phyloP scores from a whole-genome alignment of 2,888 invertebrate genomes.

The Lymantria monacha region DNA sequence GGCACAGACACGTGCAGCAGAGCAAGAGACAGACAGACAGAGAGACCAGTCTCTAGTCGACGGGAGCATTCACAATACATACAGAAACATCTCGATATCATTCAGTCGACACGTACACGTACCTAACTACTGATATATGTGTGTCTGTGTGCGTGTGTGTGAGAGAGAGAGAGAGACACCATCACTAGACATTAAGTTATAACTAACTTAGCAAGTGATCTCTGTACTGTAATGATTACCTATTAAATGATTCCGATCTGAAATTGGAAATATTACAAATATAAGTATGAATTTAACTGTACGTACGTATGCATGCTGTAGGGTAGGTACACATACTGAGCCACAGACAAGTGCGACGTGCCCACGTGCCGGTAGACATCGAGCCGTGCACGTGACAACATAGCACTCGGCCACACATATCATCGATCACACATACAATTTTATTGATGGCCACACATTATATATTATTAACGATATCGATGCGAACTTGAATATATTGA shows the following conservation, averaged over 20 bases:
- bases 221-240: slow-evolving; percentile 74
- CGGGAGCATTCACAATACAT: slow-evolving; percentile 41
- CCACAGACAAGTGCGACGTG: no score
- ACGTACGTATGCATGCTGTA: slow-evolving; percentile 43
- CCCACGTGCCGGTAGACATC: no score
- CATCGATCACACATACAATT: no score
- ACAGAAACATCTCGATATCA: slow-evolving; percentile 53
- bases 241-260: slow-evolving; percentile 83
- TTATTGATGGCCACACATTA: no score
- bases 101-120: slow-evolving; percentile 48
- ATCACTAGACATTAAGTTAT: slow-evolving; percentile 20
- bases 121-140: slow-evolving; percentile 28
- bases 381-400: no score
- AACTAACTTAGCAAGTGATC: slow-evolving; percentile 52
- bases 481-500: no score
- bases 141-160: no score
- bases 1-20: no score
- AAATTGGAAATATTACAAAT: slow-evolving; percentile 77
- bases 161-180: no score
- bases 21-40: neutral
- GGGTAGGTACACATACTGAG: neutral
- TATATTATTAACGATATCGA: no score
- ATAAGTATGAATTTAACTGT: slow-evolving; percentile 48
- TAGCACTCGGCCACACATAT: no score
- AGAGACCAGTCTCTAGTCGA: slow-evolving; percentile 36